Base-by-base conservation (phyloP, 2,888 invertebrate species). In the Dimorphilus gyrociliatus region DNA sequence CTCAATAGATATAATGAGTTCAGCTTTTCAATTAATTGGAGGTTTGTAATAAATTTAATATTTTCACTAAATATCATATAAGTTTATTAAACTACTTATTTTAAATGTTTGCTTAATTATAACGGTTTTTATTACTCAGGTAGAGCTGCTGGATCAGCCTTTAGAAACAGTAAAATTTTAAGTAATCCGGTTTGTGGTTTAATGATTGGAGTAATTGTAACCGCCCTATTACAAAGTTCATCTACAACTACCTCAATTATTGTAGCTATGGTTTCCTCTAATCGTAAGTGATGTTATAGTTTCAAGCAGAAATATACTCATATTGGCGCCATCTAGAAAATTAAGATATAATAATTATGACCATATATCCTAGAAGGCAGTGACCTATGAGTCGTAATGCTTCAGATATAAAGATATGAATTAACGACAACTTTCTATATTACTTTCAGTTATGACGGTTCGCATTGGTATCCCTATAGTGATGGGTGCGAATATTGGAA, bases 401-500 rank as follows among this genome's bases (percentile, higher is more conserved):
- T n/a, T n/a, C n/a, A n/a, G n/a, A n/a, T n/a, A n/a, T n/a, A n/a
- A n/a, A n/a, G n/a, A n/a, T n/a, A n/a, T n/a, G n/a, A n/a, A n/a
- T n/a, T n/a, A n/a, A n/a, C n/a, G n/a, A n/a, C n/a, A n/a, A n/a
- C n/a, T n/a, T n/a, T n/a, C n/a, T n/a, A n/a, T n/a, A n/a, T n/a
- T n/a, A n/a, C n/a, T n/a, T 33, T 8, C 44, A 55, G 55, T 64
- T 41, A 38, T 64, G 32, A 44, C 48, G 2, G 64, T 65, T 0
- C 45, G 51, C 28, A 47, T 48, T 13, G 69, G 70, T 4, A 66
- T 70, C 30, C 68, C 68, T 2, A 64, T 70, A 30, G 63, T 71
- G 37, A 68, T 70, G 64, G 70, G 70, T 0, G 64, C 69, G 21
- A 70, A 70, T 42, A 61, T 71, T 35, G 69, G 70, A 16, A 69